Evolutionary conservation across 2,113 vertebrate genomes (phyloP), one percentile per base, ranked within the genome.

Genomic region (Lophius piscatorius): DNA sequence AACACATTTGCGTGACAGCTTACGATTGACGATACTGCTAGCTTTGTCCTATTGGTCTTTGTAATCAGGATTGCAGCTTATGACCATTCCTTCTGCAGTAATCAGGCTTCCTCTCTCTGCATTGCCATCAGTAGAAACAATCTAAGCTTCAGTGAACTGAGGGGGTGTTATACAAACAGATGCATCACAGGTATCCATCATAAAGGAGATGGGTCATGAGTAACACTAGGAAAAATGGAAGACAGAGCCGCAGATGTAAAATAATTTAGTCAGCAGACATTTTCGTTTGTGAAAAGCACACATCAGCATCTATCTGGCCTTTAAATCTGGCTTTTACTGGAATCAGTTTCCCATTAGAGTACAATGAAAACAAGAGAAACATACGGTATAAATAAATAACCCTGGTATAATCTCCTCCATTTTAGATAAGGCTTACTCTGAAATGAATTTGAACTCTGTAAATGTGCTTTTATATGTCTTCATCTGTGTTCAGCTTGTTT

Each of bases 81-180:
- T 41, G 51, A 39, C 16, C 11, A 47, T 12, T 24, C 10, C 35
- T 38, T 29, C 48, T 42, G 35, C 22, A 35, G 34, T 44, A 64
- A 64, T 44, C 12, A 26, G 36, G 6, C 9, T 66, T 9, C 0
- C 11, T 49, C 11, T 49, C 35, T 50, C 36, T 63, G 18, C 10
- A 34, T 14, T 44, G 56, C n/a, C 12, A 28, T 14, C 11, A 31
- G 6, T 14, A 23, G 42, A 70, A 74, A 44, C n/a, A 35, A 12
- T 31, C 46, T 16, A 39, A 55, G 10, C 63, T 13, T 59, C 48
- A 45, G 33, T 55, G n/a, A 33, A 6, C 8, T 22, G 18, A 66
- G n/a, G 22, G 16, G 24, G 1, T 3, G 20, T 51, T 23, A 9
- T 18, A 14, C n/a, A n/a, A n/a, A 7, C 26, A 28, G 26, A 9